Evolutionary conservation across 2,888 invertebrate species (phyloP).

Genomic region (Rotaria magnacalcarata): DNA sequence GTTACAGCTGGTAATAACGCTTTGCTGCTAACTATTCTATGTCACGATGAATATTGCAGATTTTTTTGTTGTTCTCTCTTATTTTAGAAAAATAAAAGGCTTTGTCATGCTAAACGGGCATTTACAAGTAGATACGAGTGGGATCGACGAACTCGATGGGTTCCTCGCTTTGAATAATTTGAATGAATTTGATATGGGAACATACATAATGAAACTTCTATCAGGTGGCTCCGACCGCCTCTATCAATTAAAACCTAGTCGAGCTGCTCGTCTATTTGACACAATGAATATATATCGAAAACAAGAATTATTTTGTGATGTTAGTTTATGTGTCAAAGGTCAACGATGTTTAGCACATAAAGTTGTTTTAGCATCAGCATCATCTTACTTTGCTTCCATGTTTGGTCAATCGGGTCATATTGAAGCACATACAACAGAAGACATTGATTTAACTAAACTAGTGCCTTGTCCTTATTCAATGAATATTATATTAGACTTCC

Average conservation of each 20-base stretch:
- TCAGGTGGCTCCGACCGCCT: neutral
- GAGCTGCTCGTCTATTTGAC: too few species aligned
- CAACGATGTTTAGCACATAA: slow-evolving; percentile 68
- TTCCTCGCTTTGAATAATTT: neutral
- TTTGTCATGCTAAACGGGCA: neutral
- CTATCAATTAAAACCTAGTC: neutral
- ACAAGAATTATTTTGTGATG: slow-evolving; percentile 7
- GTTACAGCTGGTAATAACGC: neutral
- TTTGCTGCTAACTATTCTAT: neutral
- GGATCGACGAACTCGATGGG: neutral
- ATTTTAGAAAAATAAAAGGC: neutral
- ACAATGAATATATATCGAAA: slow-evolving; percentile 4
- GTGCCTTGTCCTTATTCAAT: neutral
- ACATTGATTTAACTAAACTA: slow-evolving; percentile 1
- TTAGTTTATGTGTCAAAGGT: neutral
- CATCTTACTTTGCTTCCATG: slow-evolving; percentile 91
- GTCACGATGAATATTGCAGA: neutral
- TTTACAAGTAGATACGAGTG: neutral
- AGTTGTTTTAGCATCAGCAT: slow-evolving; percentile 79
- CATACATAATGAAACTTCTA: neutral
- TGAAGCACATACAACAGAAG: neutral
- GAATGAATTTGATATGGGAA: slow-evolving; percentile 3
- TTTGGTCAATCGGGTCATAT: slow-evolving; percentile 70
- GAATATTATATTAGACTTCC: slow-evolving; percentile 66
- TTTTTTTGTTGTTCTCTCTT: neutral